Evolutionary conservation across 2,888 invertebrate species (phyloP).

Genomic region (Drosophila nigricruria): DNA sequence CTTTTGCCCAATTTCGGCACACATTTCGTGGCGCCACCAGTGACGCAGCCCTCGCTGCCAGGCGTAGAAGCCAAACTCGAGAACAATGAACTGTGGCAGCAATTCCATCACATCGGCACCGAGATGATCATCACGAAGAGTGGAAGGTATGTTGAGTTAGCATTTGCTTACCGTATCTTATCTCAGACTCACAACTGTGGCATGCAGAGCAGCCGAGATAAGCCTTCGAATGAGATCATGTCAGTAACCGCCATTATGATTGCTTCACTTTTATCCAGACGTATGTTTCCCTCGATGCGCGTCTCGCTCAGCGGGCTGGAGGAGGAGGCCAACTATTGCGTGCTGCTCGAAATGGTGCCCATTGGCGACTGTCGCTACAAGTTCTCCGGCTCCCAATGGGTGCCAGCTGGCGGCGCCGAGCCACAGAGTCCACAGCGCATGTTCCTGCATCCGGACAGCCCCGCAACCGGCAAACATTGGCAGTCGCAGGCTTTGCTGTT

Average conservation of each 20-base stretch:
- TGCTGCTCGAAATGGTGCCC: constrained; percentile 91
- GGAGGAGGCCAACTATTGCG: constrained; percentile 91
- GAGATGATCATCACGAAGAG: constrained; percentile 93
- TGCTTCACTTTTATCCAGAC: constrained; percentile 87
- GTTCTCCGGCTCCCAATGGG: constrained; percentile 94
- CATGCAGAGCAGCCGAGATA: constrained; percentile 59
- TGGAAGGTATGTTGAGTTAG: constrained; percentile 88
- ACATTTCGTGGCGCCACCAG: constrained; percentile 67
- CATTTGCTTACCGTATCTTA: constrained; percentile 48
- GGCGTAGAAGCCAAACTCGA: constrained; percentile 87
- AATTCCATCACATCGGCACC: constrained; percentile 90
- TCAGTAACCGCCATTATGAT: constrained; percentile 40
- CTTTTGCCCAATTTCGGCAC: constrained; percentile 75
- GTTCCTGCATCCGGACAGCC: constrained; percentile 94
- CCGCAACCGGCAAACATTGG: constrained; percentile 94
- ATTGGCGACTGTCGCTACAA: constrained; percentile 91
- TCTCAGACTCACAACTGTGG: constrained; percentile 35
- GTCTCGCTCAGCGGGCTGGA: constrained; percentile 91
- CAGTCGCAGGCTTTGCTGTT: constrained; percentile 92
- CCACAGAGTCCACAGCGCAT: constrained; percentile 91
- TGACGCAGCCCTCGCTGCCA: constrained; percentile 74
- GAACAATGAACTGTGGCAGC: constrained; percentile 89
- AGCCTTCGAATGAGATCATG: constrained; percentile 44
- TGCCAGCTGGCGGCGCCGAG: constrained; percentile 93
- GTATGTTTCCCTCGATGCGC: constrained; percentile 96